Base-by-base conservation (phyloP, 1,140 invertebrate species). In the Calephelis virginiensis region DNA sequence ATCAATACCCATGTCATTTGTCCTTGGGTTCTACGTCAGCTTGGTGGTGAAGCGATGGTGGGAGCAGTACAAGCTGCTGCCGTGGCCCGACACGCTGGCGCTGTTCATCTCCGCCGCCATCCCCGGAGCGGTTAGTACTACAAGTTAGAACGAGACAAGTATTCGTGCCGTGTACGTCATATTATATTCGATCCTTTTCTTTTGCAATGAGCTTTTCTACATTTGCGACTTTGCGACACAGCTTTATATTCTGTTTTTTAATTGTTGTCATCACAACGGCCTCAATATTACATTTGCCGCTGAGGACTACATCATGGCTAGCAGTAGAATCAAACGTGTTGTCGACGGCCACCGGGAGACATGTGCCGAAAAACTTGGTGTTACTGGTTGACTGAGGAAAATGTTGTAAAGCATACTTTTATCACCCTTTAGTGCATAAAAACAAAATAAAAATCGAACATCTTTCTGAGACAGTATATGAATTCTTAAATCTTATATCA, bases 21-120 rank as follows among this genome's bases (percentile, higher is more conserved):
- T 98, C 11, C 93, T 98, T 64, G 97, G 97, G 71, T 98, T 98
- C 92, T 98, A 98, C 91, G 97, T 98, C 49, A 96, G 94, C 72
- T 92, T 98, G 68, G 95, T 98, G 37, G 97, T 98, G 61, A 96
- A 96, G 77, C 92, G 97, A 80, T 98, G 96, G 96, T 98, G 97
- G 97, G 96, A 97, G 78, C 96, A 97, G 81, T 98, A 97, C 90
- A 94, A 96, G 90, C 92, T 98, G 74, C 90, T 98, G 68, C 97
- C 97, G 14, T 97, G 97, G 96, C 97, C 97, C 0, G 97, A 98
- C 86, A 97, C 96, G 64, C 91, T 98, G 66, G 96, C 96, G 3
- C 93, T 98, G 43, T 97, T 97, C 86, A 95, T 98, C 79, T 97
- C 96, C 77, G 96, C 97, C 0, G 97, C 96, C 56, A 96, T 99